These are phyloP conservation scores for Sebastes miniatus DNA, from an alignment of 2,797 vertebrate genomes.

Conservation along the genomic window DNA sequence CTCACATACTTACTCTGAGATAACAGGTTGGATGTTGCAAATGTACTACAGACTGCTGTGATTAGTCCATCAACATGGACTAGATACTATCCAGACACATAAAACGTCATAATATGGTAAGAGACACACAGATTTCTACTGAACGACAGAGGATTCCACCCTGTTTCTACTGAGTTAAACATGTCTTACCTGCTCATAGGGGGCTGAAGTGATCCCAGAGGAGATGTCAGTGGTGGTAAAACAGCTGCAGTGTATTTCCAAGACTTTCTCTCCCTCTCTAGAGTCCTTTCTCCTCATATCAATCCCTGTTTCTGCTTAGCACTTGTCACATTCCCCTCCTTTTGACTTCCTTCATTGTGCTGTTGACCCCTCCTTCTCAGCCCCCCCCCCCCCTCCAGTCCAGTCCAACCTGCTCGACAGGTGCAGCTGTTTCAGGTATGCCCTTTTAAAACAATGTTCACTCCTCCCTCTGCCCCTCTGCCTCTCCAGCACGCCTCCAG, in stretches of 20 bases:
- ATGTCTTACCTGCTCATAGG: constrained; percentile 24
- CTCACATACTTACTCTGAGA: not conserved
- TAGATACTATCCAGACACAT: not conserved
- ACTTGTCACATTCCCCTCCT: not conserved
- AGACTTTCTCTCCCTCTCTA: not conserved
- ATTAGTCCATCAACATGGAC: not conserved
- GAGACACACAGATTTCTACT: not conserved
- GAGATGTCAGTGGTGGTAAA: not conserved
- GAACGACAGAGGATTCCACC: not conserved
- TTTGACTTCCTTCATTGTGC: not conserved
- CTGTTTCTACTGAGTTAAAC: not conserved
- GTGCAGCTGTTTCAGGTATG: constrained; percentile 32
- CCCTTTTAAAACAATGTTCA: not conserved
- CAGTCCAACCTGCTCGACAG: constrained; percentile 60
- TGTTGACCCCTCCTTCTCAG: not conserved
- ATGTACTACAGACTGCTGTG: not conserved
- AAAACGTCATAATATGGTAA: not conserved
- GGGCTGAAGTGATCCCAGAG: too few species aligned
- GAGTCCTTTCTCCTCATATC: not conserved
- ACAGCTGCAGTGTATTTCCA: not conserved
- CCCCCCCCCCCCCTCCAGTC: not conserved
- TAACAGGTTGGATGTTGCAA: not conserved
- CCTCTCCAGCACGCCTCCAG: too few species aligned
- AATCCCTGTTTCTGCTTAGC: not conserved
- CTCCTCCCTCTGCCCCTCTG: too few species aligned